These are phyloP conservation scores for Harpagoxenus sublaevis DNA, from an alignment of 2,888 invertebrate species.

Conservation along the genomic window DNA sequence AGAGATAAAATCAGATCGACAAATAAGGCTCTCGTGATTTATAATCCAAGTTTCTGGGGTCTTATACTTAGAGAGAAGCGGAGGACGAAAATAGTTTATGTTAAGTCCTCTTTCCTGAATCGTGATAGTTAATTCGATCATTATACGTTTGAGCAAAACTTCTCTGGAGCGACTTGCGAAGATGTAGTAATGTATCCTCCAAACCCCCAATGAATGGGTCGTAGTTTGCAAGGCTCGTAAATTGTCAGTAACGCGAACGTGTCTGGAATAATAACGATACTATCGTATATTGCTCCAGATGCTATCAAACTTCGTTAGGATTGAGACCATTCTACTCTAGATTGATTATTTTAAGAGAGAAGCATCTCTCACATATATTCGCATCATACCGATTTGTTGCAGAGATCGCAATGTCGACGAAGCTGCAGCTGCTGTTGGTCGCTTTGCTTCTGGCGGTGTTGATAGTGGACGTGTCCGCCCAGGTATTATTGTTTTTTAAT, in stretches of 20 bases:
- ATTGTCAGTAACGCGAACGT: background rate
- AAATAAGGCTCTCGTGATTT: background rate
- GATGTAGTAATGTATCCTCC: background rate
- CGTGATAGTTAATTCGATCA: background rate
- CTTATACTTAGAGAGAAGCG: background rate
- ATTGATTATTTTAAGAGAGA: conserved; percentile 8
- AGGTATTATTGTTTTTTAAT: conserved; percentile 34
- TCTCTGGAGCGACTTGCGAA: background rate
- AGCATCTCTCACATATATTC: background rate
- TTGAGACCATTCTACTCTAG: background rate
- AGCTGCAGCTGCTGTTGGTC: conserved; percentile 81
- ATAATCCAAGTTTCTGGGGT: background rate
- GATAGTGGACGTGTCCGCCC: conserved; percentile 60
- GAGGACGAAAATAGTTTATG: background rate
- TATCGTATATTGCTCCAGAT: background rate
- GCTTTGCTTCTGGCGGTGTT: conserved; percentile 79
- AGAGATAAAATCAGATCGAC: background rate
- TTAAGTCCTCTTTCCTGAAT: background rate
- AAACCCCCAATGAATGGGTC: background rate
- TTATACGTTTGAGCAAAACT: background rate
- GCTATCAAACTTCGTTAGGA: conserved; percentile 11
- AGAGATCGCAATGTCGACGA: conserved; percentile 80
- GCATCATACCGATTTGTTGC: conserved; percentile 59
- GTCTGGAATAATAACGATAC: background rate
- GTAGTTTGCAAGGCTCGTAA: background rate